Base-by-base conservation (phyloP, 2,888 invertebrate genomes). In the Synanthedon vespiformis region DNA sequence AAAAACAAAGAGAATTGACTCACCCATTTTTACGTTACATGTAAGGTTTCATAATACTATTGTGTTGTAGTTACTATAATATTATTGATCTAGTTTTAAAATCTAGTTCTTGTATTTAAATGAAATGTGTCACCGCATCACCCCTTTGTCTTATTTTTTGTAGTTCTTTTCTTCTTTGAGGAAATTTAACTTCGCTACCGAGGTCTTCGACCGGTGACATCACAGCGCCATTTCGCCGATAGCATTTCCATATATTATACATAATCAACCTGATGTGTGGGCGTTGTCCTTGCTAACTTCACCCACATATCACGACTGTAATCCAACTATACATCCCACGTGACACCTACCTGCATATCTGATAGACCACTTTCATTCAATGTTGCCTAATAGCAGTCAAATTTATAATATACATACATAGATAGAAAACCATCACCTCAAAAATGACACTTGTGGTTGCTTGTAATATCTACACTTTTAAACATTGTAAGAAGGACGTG, bases 201-300 rank as follows among this genome's bases (percentile, higher is more conserved):
- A 62, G 70, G 71, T 70, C 71, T 65, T 65, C 65, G 71, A 72
- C 70, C 72, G 71, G 54, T 79, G 77, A 78, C 72, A 70, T 79
- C 77, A 77, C 56, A 53, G 53, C 55, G 52, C 67, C 44, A 44
- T 44, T 65, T 68, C 64, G 61, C 62, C 54, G 51, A 27, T 34
- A 13, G 44, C 44, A 44, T 48, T 48, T 48, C 48, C 44, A 44
- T 44, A 48, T 48, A 10, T 34, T 10, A 34, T 34, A 34, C 34
- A 10, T 34, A 10, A 34, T 10, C 34, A 14, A 58, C 58, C 54
- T 54, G 58, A 54, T 58, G 57, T 65, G 70, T 77, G 67, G 74
- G 79, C 62, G 70, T 64, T 72, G 76, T 75, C 83, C 83, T 81
- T 82, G 81, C 69, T 65, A 54, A 51, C 53, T 64, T 72, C 79